phyloP scores from a whole-genome alignment of 64 coral and sea anemone genomes.

The Montipora efflorescens region DNA sequence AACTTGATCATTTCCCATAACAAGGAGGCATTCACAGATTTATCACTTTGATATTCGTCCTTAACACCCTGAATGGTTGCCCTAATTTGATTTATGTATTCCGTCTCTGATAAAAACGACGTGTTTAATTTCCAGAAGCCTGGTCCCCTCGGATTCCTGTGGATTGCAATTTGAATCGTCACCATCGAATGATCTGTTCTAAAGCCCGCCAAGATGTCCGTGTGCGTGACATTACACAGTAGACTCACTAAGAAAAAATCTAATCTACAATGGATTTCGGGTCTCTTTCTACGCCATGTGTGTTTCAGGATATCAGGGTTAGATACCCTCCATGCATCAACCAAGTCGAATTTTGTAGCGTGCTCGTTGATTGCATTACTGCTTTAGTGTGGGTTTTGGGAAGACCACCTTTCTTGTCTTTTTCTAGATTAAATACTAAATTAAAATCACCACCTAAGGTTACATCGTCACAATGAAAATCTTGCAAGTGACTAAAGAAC shows the following conservation, averaged over 20 bases:
- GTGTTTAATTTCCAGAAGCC: not conserved
- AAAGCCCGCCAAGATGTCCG: conserved; percentile 15
- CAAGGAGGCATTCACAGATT: too few relatives aligned
- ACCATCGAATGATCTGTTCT: conserved; percentile 3
- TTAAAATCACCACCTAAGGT: not conserved
- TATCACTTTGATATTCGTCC: too few relatives aligned
- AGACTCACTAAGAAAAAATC: not conserved
- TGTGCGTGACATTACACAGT: not conserved
- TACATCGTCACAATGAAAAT: not conserved
- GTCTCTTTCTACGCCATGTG: too few relatives aligned
- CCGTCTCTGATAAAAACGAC: not conserved
- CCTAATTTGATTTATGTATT: not conserved
- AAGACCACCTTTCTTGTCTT: not conserved
- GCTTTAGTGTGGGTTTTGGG: too few relatives aligned
- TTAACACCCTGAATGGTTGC: too few relatives aligned
- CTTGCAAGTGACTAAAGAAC: not conserved
- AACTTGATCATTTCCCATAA: too few relatives aligned
- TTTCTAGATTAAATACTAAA: not conserved
- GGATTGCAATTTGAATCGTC: not conserved
- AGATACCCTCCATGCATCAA: too few relatives aligned
- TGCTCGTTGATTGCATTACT: too few relatives aligned
- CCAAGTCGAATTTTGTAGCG: too few relatives aligned
- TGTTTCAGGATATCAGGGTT: too few relatives aligned
- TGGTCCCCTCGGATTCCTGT: not conserved
- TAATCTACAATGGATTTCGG: not conserved